These are phyloP conservation scores for Chorisops tibialis DNA, from an alignment of 2,888 invertebrate species.

Conservation along the genomic window DNA sequence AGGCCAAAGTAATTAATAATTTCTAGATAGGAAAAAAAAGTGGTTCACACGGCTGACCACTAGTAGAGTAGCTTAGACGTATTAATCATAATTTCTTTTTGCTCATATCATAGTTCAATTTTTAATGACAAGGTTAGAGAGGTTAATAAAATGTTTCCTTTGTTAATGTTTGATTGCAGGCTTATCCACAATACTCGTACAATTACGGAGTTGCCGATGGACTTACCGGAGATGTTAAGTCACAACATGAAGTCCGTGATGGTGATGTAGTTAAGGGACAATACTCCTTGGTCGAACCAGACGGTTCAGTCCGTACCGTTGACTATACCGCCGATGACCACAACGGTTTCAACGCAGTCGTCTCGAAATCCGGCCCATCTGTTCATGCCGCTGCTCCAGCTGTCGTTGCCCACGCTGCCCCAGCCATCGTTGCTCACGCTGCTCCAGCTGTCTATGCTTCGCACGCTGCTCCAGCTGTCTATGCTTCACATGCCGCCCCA, in stretches of 20 bases:
- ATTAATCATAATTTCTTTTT: too few species aligned
- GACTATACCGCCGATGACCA: conserved; percentile 53
- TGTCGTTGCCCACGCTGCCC: conserved; percentile 34
- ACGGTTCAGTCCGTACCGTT: conserved; percentile 53
- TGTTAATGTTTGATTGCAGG: conserved; percentile 36
- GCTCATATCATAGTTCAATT: too few species aligned
- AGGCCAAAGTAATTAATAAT: too few species aligned
- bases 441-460: conserved; percentile 37
- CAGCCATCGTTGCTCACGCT: conserved; percentile 44
- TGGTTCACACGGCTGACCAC: too few species aligned
- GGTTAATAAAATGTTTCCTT: neutral
- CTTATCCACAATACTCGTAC: conserved; percentile 52
- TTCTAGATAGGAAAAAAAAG: too few species aligned
- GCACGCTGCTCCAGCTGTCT: conserved; percentile 3
- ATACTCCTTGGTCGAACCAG: conserved; percentile 53
- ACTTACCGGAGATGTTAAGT: conserved; percentile 52
- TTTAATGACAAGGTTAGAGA: conserved; percentile 4
- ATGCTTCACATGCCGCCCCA: conserved; percentile 19
- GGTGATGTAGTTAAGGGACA: conserved; percentile 53
- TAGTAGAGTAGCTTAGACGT: too few species aligned
- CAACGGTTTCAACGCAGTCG: conserved; percentile 53
- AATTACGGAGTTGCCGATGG: conserved; percentile 52
- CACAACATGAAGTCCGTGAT: conserved; percentile 52
- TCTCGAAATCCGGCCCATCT: conserved; percentile 50
- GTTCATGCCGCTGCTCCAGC: conserved; percentile 34